These are phyloP conservation scores for Zoanthus gigantus DNA, from an alignment of 92 coral and sea anemone species.

Conservation along the genomic window DNA sequence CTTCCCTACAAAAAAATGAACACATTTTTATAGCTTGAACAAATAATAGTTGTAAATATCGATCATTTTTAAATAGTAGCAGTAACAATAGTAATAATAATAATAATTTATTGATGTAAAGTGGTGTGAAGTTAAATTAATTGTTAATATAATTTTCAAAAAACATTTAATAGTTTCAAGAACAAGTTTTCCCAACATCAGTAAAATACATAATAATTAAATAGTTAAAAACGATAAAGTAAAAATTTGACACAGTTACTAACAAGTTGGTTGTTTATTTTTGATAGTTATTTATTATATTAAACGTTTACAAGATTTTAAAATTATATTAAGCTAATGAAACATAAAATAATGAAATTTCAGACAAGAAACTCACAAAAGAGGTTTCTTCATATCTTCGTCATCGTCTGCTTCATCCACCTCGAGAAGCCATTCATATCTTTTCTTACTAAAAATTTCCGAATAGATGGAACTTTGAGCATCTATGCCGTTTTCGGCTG, in stretches of 20 bases:
- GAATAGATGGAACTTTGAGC: constrained; percentile 81
- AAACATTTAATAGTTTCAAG: too few relatives aligned
- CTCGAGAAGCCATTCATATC: constrained; percentile 95
- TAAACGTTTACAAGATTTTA: background rate
- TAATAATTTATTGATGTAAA: too few relatives aligned
- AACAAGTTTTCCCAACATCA: too few relatives aligned
- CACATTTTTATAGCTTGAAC: background rate
- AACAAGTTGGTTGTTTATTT: too few relatives aligned
- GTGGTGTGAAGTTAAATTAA: too few relatives aligned
- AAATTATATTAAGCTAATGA: background rate
- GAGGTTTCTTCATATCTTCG: constrained; percentile 90
- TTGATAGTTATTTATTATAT: too few relatives aligned
- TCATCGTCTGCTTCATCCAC: constrained; percentile 95
- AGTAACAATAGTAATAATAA: too few relatives aligned
- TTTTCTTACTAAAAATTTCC: constrained; percentile 88
- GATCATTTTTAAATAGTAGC: background rate
- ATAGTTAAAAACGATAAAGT: too few relatives aligned
- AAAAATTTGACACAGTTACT: too few relatives aligned
- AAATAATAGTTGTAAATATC: background rate
- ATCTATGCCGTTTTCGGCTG: constrained; percentile 52
- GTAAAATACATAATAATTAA: too few relatives aligned
- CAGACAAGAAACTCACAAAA: constrained; percentile 74
- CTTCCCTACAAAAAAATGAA: constrained; percentile 77
- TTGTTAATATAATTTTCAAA: too few relatives aligned
- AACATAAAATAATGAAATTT: background rate